Percentiles rank a stretch among this genome's conserved stretches.
These are phyloP conservation scores for Vanessa cardui DNA, from an alignment of 2,888 invertebrate genomes.

Conservation along the genomic window DNA sequence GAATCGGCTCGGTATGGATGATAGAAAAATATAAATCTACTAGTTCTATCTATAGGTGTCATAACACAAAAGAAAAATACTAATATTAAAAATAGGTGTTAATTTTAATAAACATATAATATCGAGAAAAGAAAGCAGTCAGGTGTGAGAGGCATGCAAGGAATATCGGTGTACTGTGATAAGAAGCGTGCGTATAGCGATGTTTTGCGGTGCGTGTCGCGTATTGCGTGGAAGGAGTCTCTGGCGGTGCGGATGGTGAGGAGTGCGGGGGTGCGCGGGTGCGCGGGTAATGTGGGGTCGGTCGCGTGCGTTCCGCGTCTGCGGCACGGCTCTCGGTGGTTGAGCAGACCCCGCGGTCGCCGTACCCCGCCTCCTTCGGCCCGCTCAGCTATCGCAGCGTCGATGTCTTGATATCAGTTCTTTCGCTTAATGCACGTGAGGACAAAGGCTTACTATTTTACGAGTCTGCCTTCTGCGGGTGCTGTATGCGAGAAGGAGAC, in stretches of 20 bases:
- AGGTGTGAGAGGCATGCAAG: conserved; percentile 45
- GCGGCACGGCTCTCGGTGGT: conserved; percentile 71
- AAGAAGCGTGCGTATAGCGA: conserved; percentile 47
- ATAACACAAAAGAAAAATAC: conserved; percentile 41
- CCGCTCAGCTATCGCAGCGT: conserved; percentile 72
- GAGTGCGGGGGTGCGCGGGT: conserved; percentile 19
- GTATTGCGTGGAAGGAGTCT: conserved; percentile 8
- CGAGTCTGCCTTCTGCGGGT: conserved; percentile 89
- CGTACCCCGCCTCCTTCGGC: conserved; percentile 79
- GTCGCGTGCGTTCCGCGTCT: conserved; percentile 54
- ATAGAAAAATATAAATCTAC: conserved; percentile 73
- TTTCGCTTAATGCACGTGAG: conserved; percentile 82
- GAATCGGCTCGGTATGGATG: conserved; percentile 58
- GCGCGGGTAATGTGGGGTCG: conserved; percentile 46
- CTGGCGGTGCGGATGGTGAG: conserved; percentile 10
- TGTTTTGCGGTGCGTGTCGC: conserved; percentile 18
- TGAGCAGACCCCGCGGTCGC: conserved; percentile 61
- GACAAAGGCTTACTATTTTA: conserved; percentile 81
- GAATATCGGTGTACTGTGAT: conserved; percentile 45
- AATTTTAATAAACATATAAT: conserved; percentile 19
- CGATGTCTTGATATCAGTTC: conserved; percentile 77
- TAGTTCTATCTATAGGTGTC: conserved; percentile 50
- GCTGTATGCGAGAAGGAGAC: conserved; percentile 93
- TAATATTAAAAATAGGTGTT: conserved; percentile 30
- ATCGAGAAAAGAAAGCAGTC: conserved; percentile 22